phyloP scores from a whole-genome alignment of 2,113 vertebrate genomes.

The Cyphomyrus plagiostoma region DNA sequence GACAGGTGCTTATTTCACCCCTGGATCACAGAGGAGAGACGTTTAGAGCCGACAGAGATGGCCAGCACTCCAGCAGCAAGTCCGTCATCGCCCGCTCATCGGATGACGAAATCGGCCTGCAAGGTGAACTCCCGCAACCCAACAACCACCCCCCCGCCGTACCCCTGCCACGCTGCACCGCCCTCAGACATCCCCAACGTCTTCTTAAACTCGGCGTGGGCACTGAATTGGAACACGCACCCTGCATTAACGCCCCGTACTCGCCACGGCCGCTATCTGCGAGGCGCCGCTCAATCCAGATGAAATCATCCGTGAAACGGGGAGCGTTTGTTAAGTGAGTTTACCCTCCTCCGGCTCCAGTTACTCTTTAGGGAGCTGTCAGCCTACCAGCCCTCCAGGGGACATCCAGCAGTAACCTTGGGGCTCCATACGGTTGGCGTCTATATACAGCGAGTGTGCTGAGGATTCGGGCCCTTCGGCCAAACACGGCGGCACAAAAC shows the following conservation, averaged over 20 bases:
- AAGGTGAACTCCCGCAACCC: background rate
- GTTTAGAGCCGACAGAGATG: background rate
- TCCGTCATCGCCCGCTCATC: background rate
- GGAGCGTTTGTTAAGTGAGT: slow-evolving; percentile 65
- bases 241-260: slow-evolving; percentile 49
- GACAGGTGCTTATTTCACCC: background rate
- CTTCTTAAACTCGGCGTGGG: background rate
- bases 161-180: background rate
- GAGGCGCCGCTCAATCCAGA: slow-evolving; percentile 66
- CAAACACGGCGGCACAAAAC: background rate
- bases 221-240: background rate
- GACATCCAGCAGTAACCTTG: background rate
- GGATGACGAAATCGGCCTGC: background rate
- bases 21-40: background rate
- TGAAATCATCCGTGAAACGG: slow-evolving; percentile 75
- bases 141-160: background rate
- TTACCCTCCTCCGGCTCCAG: background rate
- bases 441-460: background rate
- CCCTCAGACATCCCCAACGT: background rate
- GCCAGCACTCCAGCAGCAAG: background rate
- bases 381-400: background rate
- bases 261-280: slow-evolving; percentile 49
- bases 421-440: no score
- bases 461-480: background rate
- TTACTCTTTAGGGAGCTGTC: slow-evolving; percentile 11